These are phyloP conservation scores for Chrosomus eos DNA, from an alignment of 2,797 vertebrate genomes.

Conservation along the genomic window DNA sequence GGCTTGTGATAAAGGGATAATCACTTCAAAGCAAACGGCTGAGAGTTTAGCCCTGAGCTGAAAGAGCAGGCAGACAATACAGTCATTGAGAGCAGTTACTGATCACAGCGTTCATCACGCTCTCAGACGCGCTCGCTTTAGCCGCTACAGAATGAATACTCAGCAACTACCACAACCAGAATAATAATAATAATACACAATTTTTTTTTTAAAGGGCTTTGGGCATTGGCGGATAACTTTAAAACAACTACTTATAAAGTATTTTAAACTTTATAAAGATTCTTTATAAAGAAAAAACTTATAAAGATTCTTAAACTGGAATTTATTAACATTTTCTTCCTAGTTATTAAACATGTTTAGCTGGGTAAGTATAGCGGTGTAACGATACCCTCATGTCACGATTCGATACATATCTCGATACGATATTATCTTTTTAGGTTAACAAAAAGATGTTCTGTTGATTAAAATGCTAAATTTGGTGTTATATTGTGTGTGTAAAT, in stretches of 20 bases:
- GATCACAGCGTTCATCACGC: conserved; percentile 86
- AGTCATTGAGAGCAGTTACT: conserved; percentile 96
- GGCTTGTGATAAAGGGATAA: conserved; percentile 99
- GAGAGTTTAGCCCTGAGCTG: conserved; percentile 96
- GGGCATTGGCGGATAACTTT: neutral
- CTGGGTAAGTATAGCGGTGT: neutral
- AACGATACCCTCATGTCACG: no score
- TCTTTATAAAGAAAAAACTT: no score
- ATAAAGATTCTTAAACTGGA: neutral
- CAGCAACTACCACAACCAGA: neutral
- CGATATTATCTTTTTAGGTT: no score
- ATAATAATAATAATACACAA: neutral
- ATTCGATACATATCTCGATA: no score
- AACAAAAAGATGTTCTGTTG: no score
- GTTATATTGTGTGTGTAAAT: no score
- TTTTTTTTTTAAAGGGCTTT: no score
- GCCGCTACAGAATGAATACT: conserved; percentile 68
- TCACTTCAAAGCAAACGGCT: conserved; percentile 96
- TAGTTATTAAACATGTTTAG: conserved; percentile 61
- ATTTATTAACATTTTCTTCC: neutral
- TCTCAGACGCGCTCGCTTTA: conserved; percentile 84
- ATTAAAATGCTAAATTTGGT: no score
- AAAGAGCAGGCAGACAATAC: conserved; percentile 90
- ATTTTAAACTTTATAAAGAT: no score
- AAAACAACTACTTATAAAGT: neutral